These are phyloP conservation scores for Diachrysia chrysitis DNA, from an alignment of 2,888 invertebrate genomes.

Conservation along the genomic window DNA sequence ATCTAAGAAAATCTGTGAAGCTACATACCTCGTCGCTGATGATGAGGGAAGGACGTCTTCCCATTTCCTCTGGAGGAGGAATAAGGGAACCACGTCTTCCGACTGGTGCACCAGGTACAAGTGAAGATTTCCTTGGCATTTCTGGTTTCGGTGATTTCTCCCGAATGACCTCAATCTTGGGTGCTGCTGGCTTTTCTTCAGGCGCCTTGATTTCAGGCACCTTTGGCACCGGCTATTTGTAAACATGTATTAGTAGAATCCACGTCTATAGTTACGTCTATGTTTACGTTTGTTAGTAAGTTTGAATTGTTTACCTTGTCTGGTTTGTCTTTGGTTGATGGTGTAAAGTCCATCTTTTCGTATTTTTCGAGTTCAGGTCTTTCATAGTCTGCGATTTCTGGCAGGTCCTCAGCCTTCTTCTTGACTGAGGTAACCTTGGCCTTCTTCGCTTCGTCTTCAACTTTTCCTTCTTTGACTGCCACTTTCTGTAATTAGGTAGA, in stretches of 20 bases:
- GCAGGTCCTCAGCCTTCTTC: conserved; percentile 89
- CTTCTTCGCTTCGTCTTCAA: conserved; percentile 85
- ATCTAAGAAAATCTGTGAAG: conserved; percentile 25
- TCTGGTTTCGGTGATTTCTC: conserved; percentile 92
- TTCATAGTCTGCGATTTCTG: conserved; percentile 93
- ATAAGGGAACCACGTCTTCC: conserved; percentile 94
- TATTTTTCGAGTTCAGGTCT: conserved; percentile 92
- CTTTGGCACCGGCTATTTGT: conserved; percentile 75
- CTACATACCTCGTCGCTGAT: conserved; percentile 97
- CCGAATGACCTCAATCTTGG: conserved; percentile 96
- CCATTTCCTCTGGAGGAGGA: conserved; percentile 96
- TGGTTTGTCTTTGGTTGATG: conserved; percentile 85
- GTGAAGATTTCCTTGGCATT: conserved; percentile 92
- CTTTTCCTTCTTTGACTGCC: conserved; percentile 82
- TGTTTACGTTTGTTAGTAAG: too few species aligned
- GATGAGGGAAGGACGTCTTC: conserved; percentile 96
- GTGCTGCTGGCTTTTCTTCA: conserved; percentile 89
- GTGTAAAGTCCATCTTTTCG: conserved; percentile 88
- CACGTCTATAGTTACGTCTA: background rate
- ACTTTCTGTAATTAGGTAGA: conserved; percentile 80
- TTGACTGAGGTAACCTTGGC: conserved; percentile 83
- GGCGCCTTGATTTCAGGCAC: conserved; percentile 93
- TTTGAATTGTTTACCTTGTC: conserved; percentile 67
- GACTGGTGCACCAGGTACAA: conserved; percentile 89
- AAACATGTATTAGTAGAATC: conserved; percentile 16